Evolutionary conservation across 1,140 invertebrate species (phyloP), one percentile per base, ranked within the genome.

Genomic region (Rhysida immarginata): DNA sequence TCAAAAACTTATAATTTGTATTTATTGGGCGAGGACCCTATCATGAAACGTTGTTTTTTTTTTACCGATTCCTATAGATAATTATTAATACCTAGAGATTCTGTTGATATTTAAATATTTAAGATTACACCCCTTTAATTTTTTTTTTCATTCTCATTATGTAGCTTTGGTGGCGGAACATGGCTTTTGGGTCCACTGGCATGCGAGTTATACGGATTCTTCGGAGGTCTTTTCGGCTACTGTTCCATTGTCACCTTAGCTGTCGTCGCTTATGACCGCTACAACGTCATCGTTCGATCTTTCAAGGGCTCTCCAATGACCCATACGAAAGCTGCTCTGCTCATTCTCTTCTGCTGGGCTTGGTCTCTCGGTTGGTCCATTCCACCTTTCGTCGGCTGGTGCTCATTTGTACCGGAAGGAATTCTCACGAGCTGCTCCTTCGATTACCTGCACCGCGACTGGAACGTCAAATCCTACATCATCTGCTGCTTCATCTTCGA

Each of bases 371-470:
- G 68, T 1, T 87, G 84, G 84, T 80, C 83, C 1, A 54, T 86
- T 11, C 72, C 78, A 20, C 85, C 85, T 1, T 64, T 89, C 50
- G 79, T 88, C 52, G 85, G 85, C 43, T 88, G 85, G 83, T 65
- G 84, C 25, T 83, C 82, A 63, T 90, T 88, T 70, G 83, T 88
- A 44, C 85, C 85, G n/a, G 86, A 89, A 73, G 84, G 84, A 49
- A 88, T 88, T 63, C 81, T 87, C 77, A 87, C 84, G 23, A 81
- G 84, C 20, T 90, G 86, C 64, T 86, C 85, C 24, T 86, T 86
- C 54, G 87, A 90, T 66, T 90, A 87, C 65, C 68, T 90, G 42
- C 77, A 69, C 51, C 77, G 79, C 63, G 78, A 82, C 51, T 60
- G 55, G 60, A 52, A 53, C 29, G 53, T 25, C 14, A 52, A 72